Conservation (phyloP, 2,113 vertebrate species). For the Nothocercus julius region DNA sequence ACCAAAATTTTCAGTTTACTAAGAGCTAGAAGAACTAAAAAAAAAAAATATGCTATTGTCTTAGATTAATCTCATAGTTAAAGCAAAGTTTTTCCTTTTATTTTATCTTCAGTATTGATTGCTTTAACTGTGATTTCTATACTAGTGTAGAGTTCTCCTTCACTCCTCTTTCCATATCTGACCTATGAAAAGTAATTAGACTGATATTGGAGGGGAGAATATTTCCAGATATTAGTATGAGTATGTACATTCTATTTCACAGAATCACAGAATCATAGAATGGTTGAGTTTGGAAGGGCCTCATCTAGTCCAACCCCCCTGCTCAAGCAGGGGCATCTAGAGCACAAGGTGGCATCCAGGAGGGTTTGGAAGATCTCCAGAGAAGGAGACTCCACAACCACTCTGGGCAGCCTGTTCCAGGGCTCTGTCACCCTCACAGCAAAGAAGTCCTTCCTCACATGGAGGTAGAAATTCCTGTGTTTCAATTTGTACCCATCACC, state of each 20-base stretch:
- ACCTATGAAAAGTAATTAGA: neutral
- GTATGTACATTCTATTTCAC: neutral
- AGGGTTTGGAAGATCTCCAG: too few species aligned
- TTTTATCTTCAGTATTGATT: neutral
- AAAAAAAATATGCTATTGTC: fast-evolving
- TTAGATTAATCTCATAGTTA: neutral
- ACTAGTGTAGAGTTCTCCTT: neutral
- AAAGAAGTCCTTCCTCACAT: too few species aligned
- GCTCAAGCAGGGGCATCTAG: too few species aligned
- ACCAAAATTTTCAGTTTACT: neutral
- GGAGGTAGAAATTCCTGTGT: too few species aligned
- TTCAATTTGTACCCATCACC: too few species aligned
- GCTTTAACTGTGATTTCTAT: neutral
- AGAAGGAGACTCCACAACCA: too few species aligned
- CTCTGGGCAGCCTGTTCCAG: too few species aligned
- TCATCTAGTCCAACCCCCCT: too few species aligned
- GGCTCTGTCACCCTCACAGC: too few species aligned
- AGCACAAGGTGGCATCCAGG: too few species aligned
- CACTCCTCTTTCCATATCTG: neutral
- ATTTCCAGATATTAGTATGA: neutral
- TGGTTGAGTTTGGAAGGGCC: too few species aligned
- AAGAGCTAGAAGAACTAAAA: neutral
- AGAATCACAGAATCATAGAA: too few species aligned
- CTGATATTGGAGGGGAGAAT: fast-evolving
- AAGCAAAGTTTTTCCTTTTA: neutral